Evolutionary conservation across 2,113 vertebrate genomes (phyloP).

Genomic region (Neogale vison): DNA sequence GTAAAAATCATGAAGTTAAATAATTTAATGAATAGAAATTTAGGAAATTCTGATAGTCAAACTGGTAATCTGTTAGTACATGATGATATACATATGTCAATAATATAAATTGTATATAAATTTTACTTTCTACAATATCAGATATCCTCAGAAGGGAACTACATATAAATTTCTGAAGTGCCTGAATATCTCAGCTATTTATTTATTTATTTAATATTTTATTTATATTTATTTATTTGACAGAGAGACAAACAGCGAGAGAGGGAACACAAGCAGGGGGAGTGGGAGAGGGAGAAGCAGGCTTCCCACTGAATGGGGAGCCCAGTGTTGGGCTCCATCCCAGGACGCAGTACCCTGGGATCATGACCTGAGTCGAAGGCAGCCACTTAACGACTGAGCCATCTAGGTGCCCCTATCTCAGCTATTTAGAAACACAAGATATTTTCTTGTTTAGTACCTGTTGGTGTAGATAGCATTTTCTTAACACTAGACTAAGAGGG

Average conservation of each 20-base stretch:
- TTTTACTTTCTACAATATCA: neutral
- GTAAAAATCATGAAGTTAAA: neutral
- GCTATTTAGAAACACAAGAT: neutral
- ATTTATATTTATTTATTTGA: too few species aligned
- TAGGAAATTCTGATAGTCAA: conserved; percentile 33
- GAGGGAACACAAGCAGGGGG: too few species aligned
- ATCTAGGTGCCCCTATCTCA: neutral
- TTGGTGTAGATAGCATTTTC: neutral
- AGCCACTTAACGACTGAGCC: too few species aligned
- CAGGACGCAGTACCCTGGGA: too few species aligned
- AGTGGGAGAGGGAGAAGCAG: too few species aligned
- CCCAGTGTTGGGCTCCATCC: too few species aligned
- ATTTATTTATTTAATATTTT: neutral
- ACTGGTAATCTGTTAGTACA: neutral
- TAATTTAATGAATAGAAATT: conserved; percentile 34
- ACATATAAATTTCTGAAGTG: neutral
- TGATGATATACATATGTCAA: conserved; percentile 3
- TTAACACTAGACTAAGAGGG: neutral
- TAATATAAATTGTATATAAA: neutral
- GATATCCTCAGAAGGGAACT: neutral
- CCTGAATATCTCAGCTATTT: neutral
- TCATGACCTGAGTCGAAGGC: too few species aligned
- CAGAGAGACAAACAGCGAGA: too few species aligned
- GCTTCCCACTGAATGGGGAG: too few species aligned
- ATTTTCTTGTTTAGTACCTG: neutral